Evolutionary conservation across 2,113 vertebrate species (phyloP).

Genomic region (Oncorhynchus mykiss): DNA sequence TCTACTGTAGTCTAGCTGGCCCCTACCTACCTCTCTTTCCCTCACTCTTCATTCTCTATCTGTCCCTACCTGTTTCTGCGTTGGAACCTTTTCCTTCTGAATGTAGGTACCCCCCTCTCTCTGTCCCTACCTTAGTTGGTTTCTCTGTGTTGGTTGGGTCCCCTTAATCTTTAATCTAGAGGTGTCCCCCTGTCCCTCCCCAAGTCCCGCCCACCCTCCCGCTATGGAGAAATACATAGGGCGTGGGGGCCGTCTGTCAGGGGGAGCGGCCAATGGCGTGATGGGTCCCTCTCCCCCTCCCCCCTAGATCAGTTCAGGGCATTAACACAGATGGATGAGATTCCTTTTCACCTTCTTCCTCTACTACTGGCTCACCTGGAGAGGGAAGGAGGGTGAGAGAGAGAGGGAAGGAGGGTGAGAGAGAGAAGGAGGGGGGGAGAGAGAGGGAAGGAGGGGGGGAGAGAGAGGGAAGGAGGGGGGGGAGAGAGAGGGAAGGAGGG

Average conservation of each 20-base stretch:
- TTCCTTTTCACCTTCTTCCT: conserved; percentile 84
- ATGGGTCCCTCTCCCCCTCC: conserved; percentile 77
- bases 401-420: conserved; percentile 33
- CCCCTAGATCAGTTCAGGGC: conserved; percentile 82
- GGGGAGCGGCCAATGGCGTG: conserved; percentile 71
- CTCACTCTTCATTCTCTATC: conserved; percentile 19
- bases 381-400: conserved; percentile 13
- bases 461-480: conserved; percentile 7
- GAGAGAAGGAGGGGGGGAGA: conserved; percentile 7
- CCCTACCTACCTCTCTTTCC: conserved; percentile 28
- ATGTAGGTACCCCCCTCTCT: conserved; percentile 16
- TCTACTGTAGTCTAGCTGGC: conserved; percentile 40
- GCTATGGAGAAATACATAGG: conserved; percentile 81
- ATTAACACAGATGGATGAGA: conserved; percentile 86
- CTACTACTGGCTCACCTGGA: conserved; percentile 78
- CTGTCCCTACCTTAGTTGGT: conserved; percentile 3
- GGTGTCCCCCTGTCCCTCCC: conserved; percentile 72
- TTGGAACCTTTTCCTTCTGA: no score
- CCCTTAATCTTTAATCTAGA: conserved; percentile 77
- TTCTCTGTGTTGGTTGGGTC: conserved; percentile 70
- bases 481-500: neutral
- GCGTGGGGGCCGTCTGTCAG: conserved; percentile 78
- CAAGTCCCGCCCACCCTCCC: conserved; percentile 73
- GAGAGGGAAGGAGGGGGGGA: neutral
- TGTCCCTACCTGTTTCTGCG: conserved; percentile 9